These are phyloP conservation scores for Malurus melanocephalus DNA, from an alignment of 2,113 vertebrate species.

Conservation along the genomic window DNA sequence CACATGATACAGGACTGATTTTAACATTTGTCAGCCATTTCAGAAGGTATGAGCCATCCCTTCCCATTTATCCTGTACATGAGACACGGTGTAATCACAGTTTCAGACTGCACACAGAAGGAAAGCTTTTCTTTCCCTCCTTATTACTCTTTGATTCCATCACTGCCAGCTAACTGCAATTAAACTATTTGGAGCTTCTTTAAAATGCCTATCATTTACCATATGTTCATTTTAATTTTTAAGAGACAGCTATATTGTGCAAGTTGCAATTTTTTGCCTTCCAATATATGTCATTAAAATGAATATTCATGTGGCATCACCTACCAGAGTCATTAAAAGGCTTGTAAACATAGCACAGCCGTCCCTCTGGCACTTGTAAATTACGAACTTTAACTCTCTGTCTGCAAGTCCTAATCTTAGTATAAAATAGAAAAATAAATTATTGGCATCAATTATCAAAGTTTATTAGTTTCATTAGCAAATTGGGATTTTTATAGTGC, in stretches of 20 bases:
- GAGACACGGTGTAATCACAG: not conserved
- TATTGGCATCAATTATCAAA: constrained; percentile 44
- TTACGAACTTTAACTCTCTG: constrained; percentile 30
- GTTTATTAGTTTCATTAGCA: constrained; percentile 31
- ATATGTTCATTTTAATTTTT: constrained; percentile 41
- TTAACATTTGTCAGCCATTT: constrained; percentile 57
- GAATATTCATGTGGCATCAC: constrained; percentile 59
- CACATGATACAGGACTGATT: not conserved
- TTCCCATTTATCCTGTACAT: not conserved
- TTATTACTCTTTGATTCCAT: constrained; percentile 1
- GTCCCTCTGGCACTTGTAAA: constrained; percentile 30
- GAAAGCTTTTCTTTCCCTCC: not conserved
- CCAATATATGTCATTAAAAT: constrained; percentile 14
- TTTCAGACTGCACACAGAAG: not conserved
- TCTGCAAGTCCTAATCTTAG: constrained; percentile 30
- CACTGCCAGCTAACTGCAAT: constrained; percentile 7
- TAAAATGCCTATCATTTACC: constrained; percentile 10
- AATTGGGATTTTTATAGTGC: constrained; percentile 3
- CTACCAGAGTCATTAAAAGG: constrained; percentile 54
- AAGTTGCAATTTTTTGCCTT: constrained; percentile 45
- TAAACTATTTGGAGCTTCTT: constrained; percentile 28
- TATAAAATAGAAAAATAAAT: constrained; percentile 42
- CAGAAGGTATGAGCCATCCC: not conserved
- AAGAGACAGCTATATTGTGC: not conserved
- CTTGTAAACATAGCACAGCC: constrained; percentile 23